Conservation (phyloP, 1,140 invertebrate genomes). For the Bombus pyrosoma region DNA sequence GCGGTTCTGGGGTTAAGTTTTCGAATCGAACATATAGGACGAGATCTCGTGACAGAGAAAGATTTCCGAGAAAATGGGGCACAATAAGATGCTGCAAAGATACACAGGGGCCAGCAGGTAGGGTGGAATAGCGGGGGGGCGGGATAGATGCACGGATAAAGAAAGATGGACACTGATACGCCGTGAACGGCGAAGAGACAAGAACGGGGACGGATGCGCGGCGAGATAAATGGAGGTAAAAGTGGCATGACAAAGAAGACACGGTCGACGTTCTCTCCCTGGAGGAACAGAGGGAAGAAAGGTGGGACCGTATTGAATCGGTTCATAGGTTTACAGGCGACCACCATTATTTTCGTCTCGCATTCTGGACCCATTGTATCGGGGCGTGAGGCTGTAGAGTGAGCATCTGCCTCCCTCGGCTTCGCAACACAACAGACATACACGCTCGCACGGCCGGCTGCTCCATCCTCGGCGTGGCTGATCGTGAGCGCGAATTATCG, state of each 20-base stretch:
- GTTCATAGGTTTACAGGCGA: conserved; percentile 62
- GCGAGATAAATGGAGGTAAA: conserved; percentile 52
- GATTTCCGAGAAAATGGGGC: conserved; percentile 30
- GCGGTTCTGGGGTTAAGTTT: background rate
- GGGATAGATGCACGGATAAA: conserved; percentile 48
- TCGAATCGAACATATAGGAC: background rate
- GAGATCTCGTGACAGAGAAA: background rate
- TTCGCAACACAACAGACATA: background rate
- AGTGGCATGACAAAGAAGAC: conserved; percentile 49
- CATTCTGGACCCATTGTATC: conserved; percentile 60
- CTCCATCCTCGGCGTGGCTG: conserved; percentile 9
- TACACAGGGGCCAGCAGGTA: background rate
- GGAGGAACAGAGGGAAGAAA: conserved; percentile 39
- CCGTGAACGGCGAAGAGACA: conserved; percentile 2
- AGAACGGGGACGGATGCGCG: conserved; percentile 14
- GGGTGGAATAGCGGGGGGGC: background rate
- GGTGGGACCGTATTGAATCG: conserved; percentile 63
- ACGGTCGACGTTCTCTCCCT: background rate
- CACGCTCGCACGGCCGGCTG: background rate
- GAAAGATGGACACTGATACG: conserved; percentile 51
- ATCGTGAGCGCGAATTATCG: conserved; percentile 61
- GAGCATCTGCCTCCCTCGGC: conserved; percentile 60
- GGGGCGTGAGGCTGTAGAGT: conserved; percentile 64
- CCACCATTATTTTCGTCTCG: conserved; percentile 63
- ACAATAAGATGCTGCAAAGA: conserved; percentile 37